A percentile compares a stretch with the other conserved stretches of the same genome.
phyloP scores from a whole-genome alignment of 1,140 invertebrate genomes.

The Goniozus legneri region DNA sequence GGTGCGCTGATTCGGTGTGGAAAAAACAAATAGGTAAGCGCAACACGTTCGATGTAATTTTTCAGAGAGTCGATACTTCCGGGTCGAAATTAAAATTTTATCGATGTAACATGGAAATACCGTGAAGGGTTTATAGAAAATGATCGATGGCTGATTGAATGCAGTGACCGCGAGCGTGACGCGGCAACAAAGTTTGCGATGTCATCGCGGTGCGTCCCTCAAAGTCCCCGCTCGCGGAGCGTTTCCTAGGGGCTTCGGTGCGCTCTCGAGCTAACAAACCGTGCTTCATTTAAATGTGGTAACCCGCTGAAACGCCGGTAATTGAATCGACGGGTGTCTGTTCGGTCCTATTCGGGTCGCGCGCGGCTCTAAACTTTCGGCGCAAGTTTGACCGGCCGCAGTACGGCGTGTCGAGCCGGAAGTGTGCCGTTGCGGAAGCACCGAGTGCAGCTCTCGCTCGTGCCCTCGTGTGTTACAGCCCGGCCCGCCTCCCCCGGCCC shows the following conservation, averaged over 20 bases:
- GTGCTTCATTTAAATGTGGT: slow-evolving; percentile 36
- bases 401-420: slow-evolving; percentile 21
- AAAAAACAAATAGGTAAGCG: no score
- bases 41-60: no score
- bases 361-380: slow-evolving; percentile 28
- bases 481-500: no score
- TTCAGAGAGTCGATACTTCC: no score
- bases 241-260: not conserved
- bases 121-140: no score
- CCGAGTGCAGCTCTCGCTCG: no score
- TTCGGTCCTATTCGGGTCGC: slow-evolving; percentile 13
- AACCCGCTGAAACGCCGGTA: slow-evolving; percentile 32
- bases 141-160: not conserved
- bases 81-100: no score
- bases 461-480: no score
- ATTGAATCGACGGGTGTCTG: slow-evolving; percentile 35
- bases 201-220: not conserved
- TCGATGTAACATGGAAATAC: no score
- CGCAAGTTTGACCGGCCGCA: slow-evolving; percentile 31
- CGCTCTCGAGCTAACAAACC: slow-evolving; percentile 20
- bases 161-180: not conserved
- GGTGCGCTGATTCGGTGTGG: no score
- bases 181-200: not conserved
- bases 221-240: not conserved
- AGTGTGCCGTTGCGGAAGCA: slow-evolving; percentile 19